These are phyloP conservation scores for Sinhomidia bicolor DNA, from an alignment of 2,888 invertebrate species.

Conservation along the genomic window DNA sequence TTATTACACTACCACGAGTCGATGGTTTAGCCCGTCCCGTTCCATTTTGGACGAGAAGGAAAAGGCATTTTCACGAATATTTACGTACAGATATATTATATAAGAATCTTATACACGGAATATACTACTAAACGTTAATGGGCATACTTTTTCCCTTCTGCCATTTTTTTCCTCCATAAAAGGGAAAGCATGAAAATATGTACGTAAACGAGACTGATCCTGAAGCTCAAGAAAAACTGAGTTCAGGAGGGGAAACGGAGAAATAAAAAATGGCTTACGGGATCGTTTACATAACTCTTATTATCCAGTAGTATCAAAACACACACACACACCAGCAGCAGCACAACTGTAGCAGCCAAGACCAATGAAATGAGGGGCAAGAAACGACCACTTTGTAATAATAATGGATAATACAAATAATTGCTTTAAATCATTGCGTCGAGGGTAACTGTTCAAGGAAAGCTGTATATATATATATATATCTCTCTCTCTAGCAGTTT, in stretches of 20 bases:
- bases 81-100: not conserved
- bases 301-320: not conserved
- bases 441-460: not conserved
- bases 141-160: not conserved
- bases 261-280: not conserved
- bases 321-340: not conserved
- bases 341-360: not conserved
- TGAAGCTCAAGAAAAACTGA: not conserved
- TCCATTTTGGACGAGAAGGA: too few relatives aligned
- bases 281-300: not conserved
- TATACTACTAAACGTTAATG: not conserved
- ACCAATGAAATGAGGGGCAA: not conserved
- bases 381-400: not conserved
- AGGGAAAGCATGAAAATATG: not conserved
- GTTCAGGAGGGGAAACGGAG: not conserved
- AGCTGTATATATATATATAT: too few relatives aligned
- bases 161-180: constrained; percentile 17
- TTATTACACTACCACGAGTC: constrained; percentile 33
- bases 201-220: not conserved
- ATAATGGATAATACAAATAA: not conserved
- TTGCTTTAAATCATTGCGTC: not conserved
- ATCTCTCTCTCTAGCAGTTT: too few relatives aligned
- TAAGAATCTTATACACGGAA: not conserved
- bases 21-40: constrained; percentile 33
- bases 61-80: too few relatives aligned